Conservation (phyloP, 2,888 invertebrate species). For the Camptogramma bilineatum region DNA sequence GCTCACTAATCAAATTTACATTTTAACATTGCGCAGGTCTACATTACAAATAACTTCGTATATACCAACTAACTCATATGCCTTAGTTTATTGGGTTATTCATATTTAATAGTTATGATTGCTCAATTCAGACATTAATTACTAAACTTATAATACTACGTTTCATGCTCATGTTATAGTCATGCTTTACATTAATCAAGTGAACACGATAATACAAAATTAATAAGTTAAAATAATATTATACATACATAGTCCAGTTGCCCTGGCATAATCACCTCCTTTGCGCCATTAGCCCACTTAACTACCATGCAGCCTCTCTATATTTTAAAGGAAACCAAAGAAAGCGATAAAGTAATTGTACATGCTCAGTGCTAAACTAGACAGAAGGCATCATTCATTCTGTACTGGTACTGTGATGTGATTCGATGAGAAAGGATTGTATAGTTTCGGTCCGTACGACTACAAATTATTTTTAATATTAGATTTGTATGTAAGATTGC, state of each 20-base stretch:
- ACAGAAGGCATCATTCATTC: slow-evolving; percentile 22
- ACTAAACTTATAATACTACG: neutral
- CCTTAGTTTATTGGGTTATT: neutral
- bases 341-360: slow-evolving; percentile 73
- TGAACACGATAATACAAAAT: slow-evolving; percentile 16
- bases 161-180: slow-evolving; percentile 8
- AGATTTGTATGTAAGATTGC: neutral
- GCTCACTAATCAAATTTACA: too few relatives aligned
- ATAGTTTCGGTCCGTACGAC: neutral
- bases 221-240: slow-evolving; percentile 54
- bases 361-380: slow-evolving; percentile 62
- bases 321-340: slow-evolving; percentile 70
- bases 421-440: slow-evolving; percentile 6
- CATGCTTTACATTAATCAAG: slow-evolving; percentile 10
- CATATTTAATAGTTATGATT: neutral
- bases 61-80: too few relatives aligned
- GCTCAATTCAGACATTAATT: neutral
- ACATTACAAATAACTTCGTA: too few relatives aligned
- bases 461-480: slow-evolving; percentile 27
- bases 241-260: slow-evolving; percentile 81
- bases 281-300: slow-evolving; percentile 83
- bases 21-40: too few relatives aligned
- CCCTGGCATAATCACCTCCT: slow-evolving; percentile 82
- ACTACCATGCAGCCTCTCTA: slow-evolving; percentile 85
- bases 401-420: slow-evolving; percentile 2